Evolutionary conservation across 2,797 vertebrate genomes (phyloP).

Genomic region (Dromococcyx pavoninus): DNA sequence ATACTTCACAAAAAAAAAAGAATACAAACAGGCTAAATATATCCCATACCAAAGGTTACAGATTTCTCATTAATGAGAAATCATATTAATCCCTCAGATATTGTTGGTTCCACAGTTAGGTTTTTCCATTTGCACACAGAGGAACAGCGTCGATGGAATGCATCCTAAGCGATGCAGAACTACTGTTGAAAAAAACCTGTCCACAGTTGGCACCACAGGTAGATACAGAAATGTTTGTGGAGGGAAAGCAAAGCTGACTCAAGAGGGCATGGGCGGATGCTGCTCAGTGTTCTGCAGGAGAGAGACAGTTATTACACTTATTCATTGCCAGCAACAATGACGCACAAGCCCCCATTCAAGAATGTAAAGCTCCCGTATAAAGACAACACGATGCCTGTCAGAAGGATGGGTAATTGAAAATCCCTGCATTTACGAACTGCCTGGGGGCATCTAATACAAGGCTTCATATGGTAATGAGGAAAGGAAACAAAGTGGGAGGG

Average conservation of each 20-base stretch:
- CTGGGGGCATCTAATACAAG: conserved; percentile 43
- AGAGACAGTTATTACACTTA: not conserved
- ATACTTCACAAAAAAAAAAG: conserved; percentile 58
- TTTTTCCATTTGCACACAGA: not conserved
- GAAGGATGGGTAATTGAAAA: conserved; percentile 63
- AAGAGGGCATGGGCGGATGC: not conserved
- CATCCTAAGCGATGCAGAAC: not conserved
- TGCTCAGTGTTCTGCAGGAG: not conserved
- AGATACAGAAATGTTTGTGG: not conserved
- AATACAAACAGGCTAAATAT: conserved; percentile 64
- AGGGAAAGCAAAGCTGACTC: not conserved
- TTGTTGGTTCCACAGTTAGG: not conserved
- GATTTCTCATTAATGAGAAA: conserved; percentile 58
- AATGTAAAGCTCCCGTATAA: not conserved
- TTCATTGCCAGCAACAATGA: not conserved
- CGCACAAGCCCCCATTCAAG: not conserved
- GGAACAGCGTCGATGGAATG: not conserved
- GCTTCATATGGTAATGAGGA: conserved; percentile 62
- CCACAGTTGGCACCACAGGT: not conserved
- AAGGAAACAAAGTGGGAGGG: conserved; percentile 59
- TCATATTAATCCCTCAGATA: conserved; percentile 61
- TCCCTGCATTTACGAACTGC: conserved; percentile 53
- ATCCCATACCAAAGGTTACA: conserved; percentile 49
- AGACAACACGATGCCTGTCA: conserved; percentile 15
- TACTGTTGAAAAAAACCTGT: not conserved